phyloP scores from a whole-genome alignment of 1,140 invertebrate genomes.

The Scylla paramamosain region DNA sequence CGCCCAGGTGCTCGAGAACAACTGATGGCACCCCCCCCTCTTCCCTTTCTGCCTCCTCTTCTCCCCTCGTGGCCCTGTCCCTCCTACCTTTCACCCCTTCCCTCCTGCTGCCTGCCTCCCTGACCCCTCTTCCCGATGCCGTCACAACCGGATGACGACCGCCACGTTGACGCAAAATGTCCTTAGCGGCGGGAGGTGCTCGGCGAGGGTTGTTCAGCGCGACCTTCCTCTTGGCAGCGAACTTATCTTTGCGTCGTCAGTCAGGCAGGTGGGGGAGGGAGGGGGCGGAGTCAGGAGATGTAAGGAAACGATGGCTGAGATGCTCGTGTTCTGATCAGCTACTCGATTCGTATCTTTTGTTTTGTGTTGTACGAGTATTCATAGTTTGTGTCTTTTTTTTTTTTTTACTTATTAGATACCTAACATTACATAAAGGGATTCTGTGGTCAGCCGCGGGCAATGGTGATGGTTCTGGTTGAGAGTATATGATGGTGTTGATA shows the following conservation, averaged over 20 bases:
- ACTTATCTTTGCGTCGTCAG: neutral
- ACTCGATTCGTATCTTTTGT: neutral
- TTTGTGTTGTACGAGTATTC: neutral
- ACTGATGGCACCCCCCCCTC: neutral
- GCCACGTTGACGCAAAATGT: neutral
- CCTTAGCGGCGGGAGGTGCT: neutral
- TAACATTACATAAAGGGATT: no score
- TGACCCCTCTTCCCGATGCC: neutral
- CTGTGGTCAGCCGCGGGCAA: neutral
- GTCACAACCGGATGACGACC: conserved; percentile 10
- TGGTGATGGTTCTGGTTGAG: neutral
- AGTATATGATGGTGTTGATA: neutral
- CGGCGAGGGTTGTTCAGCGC: neutral
- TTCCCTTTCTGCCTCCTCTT: neutral
- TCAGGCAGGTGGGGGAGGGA: neutral
- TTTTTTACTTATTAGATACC: no score
- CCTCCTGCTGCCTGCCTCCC: neutral
- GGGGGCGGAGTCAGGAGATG: neutral
- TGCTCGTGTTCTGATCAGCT: neutral
- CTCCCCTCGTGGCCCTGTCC: neutral
- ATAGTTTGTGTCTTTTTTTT: no score
- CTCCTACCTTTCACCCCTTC: neutral
- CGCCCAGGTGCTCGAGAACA: neutral
- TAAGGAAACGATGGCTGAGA: neutral
- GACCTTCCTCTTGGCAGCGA: neutral